These are phyloP conservation scores for Bufo bufo DNA, from an alignment of 2,113 vertebrate genomes.

Conservation along the genomic window DNA sequence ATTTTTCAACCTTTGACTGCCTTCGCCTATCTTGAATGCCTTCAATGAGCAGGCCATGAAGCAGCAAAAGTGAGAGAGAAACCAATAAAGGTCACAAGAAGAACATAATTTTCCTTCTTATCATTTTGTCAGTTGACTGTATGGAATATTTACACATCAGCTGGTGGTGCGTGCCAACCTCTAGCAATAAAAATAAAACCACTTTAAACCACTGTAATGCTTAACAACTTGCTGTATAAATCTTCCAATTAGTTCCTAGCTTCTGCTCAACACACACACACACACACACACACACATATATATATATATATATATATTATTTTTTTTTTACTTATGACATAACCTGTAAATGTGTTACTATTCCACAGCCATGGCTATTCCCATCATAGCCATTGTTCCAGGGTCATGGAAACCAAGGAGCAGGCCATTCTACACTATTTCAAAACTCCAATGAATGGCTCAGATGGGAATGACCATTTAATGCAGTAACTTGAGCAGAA, in stretches of 20 bases:
- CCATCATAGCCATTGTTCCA: too few species aligned
- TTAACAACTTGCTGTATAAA: neutral
- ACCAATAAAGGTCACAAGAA: slow-evolving; percentile 46
- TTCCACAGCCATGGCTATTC: too few species aligned
- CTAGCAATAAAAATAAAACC: slow-evolving; percentile 18
- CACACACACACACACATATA: neutral
- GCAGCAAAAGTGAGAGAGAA: slow-evolving; percentile 41
- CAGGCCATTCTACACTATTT: too few species aligned
- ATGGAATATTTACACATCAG: slow-evolving; percentile 26
- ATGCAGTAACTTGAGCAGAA: too few species aligned
- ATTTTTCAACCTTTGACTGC: slow-evolving; percentile 48
- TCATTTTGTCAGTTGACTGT: slow-evolving; percentile 10
- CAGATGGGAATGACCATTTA: too few species aligned
- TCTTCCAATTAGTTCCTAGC: neutral
- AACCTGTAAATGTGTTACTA: too few species aligned
- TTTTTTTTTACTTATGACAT: too few species aligned
- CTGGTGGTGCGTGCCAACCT: neutral
- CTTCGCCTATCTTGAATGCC: slow-evolving; percentile 30
- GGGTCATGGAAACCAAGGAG: too few species aligned
- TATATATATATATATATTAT: too few species aligned
- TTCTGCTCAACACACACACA: neutral
- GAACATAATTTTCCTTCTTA: slow-evolving; percentile 47
- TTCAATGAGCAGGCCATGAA: slow-evolving; percentile 39
- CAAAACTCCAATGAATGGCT: too few species aligned
- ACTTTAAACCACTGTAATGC: neutral